A percentile compares a stretch with the other conserved stretches of the same genome.
Conservation (phyloP, 2,888 invertebrate species). For the Trilocha varians region DNA sequence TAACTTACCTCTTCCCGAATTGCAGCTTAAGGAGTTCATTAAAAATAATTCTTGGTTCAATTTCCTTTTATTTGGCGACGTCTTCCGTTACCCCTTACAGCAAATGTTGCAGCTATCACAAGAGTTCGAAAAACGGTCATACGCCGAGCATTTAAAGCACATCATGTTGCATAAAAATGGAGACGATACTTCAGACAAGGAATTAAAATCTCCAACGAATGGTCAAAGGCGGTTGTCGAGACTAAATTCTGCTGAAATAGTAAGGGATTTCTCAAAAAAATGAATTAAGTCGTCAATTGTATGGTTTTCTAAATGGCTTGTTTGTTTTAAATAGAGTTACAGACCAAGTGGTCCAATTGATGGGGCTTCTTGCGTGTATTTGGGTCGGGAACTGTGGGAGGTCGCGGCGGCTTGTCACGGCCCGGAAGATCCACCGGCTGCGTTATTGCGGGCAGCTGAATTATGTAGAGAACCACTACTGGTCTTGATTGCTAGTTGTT, state of each 20-base stretch:
- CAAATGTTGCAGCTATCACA: conserved; percentile 73
- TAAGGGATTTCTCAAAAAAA: conserved; percentile 25
- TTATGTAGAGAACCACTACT: conserved; percentile 74
- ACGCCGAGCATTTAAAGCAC: conserved; percentile 76
- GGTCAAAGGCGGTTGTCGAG: conserved; percentile 48
- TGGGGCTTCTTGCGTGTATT: conserved; percentile 49
- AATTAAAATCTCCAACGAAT: conserved; percentile 42
- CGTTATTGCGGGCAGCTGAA: conserved; percentile 74
- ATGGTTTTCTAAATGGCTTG: background rate
- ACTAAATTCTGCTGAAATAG: conserved; percentile 53
- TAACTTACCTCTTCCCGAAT: conserved; percentile 71
- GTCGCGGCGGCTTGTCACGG: conserved; percentile 78
- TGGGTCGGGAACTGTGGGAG: conserved; percentile 71
- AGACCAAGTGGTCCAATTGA: conserved; percentile 49
- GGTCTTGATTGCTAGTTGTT: conserved; percentile 78
- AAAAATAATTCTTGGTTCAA: conserved; percentile 78
- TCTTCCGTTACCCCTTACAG: conserved; percentile 77
- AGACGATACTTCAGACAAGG: conserved; percentile 54
- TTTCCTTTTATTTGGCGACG: conserved; percentile 78
- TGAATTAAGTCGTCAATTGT: background rate
- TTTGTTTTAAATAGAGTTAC: conserved; percentile 24
- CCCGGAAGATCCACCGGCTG: conserved; percentile 79
- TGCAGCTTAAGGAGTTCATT: conserved; percentile 75
- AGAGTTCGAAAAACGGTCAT: conserved; percentile 69
- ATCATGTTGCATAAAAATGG: conserved; percentile 54